Percentiles rank a stretch among this genome's conserved stretches.
These are phyloP conservation scores for Actenoides hombroni DNA, from an alignment of 2,113 vertebrate genomes.

Conservation along the genomic window DNA sequence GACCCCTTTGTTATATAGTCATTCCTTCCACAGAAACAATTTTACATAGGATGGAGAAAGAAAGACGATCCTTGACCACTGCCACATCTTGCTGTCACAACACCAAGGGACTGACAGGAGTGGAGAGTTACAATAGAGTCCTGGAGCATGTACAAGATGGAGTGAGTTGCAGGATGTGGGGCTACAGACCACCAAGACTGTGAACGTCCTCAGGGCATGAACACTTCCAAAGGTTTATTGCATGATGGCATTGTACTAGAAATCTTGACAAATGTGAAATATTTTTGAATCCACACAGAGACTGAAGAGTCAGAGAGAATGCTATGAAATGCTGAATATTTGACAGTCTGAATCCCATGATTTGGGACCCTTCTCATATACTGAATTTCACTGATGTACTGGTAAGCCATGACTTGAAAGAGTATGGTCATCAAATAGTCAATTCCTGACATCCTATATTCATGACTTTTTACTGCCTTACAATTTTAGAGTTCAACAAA, in stretches of 20 bases:
- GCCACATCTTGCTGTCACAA: accelerated
- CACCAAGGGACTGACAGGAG: accelerated
- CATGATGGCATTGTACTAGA: not conserved
- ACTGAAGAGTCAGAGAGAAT: not conserved
- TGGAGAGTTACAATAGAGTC: not conserved
- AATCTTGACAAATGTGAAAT: not conserved
- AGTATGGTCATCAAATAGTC: not conserved
- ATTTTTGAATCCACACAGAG: not conserved
- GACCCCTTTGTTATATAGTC: not conserved
- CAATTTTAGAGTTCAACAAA: constrained; percentile 1
- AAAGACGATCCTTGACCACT: not conserved
- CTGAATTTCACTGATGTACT: not conserved
- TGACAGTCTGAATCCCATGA: not conserved
- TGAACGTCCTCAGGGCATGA: accelerated
- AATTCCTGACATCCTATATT: not conserved
- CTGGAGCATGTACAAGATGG: accelerated
- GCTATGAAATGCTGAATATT: not conserved
- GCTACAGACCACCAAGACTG: accelerated
- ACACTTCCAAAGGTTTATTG: not conserved
- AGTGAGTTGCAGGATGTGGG: accelerated
- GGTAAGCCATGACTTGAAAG: not conserved
- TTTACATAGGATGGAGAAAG: not conserved
- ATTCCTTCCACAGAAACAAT: not conserved
- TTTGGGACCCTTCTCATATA: not conserved
- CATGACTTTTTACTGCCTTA: not conserved